These are phyloP conservation scores for Acrocephalus scirpaceus DNA, from an alignment of 2,797 vertebrate species.

Conservation along the genomic window DNA sequence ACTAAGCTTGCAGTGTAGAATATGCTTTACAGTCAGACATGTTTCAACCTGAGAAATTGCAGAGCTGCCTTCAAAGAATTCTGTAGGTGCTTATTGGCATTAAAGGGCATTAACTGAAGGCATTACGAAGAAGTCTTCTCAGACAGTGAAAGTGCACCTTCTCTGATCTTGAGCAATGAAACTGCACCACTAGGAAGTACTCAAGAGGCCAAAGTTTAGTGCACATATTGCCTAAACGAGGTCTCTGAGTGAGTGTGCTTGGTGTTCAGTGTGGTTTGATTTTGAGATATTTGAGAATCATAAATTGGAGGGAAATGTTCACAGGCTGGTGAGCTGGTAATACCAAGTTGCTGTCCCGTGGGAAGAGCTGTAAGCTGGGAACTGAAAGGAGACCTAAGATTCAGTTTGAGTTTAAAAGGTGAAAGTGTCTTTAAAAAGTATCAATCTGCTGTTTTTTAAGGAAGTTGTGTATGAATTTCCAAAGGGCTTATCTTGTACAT, in stretches of 20 bases:
- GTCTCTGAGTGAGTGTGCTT: neutral
- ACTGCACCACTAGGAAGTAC: neutral
- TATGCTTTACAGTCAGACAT: neutral
- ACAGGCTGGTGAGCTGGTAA: neutral
- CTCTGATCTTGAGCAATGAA: neutral
- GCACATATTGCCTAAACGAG: neutral
- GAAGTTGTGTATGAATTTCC: neutral
- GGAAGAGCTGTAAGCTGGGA: neutral
- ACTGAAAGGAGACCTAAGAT: neutral
- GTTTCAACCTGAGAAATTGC: neutral
- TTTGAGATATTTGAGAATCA: neutral
- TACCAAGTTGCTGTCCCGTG: fast-evolving
- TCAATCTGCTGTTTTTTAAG: neutral
- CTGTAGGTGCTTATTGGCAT: conserved; percentile 12
- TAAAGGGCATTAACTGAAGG: neutral
- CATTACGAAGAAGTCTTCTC: neutral
- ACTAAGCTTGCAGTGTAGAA: neutral
- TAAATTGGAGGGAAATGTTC: neutral
- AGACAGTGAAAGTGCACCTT: neutral
- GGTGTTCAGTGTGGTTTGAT: neutral
- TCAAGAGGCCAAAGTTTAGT: neutral
- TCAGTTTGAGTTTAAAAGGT: neutral
- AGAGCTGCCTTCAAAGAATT: conserved; percentile 11
- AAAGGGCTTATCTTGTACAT: neutral
- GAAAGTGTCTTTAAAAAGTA: neutral